phyloP scores from a whole-genome alignment of 1,140 invertebrate species.

The Alviniconcha marisindica region DNA sequence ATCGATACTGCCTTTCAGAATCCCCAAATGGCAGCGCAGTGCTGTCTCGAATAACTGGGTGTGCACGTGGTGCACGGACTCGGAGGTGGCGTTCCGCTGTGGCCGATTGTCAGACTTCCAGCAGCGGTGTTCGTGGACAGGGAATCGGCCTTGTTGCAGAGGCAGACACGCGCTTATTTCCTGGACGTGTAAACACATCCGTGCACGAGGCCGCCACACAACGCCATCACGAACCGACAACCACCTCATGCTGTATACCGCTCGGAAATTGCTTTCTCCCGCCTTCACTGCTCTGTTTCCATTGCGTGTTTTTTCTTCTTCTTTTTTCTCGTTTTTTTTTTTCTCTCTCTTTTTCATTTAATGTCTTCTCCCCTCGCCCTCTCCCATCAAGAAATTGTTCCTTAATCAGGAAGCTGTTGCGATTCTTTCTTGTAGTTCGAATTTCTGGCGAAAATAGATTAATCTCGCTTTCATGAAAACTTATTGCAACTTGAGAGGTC shows the following conservation, averaged over 20 bases:
- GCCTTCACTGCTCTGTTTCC: background rate
- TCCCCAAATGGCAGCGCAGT: too few relatives aligned
- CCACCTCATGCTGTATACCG: background rate
- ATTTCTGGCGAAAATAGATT: too few relatives aligned
- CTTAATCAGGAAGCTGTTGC: too few relatives aligned
- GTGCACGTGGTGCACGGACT: too few relatives aligned
- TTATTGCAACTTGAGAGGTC: too few relatives aligned
- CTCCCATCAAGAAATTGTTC: background rate
- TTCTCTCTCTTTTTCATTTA: background rate
- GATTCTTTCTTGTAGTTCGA: too few relatives aligned
- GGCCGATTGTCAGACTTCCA: too few relatives aligned
- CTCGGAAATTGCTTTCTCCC: constrained; percentile 22
- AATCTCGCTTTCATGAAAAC: too few relatives aligned
- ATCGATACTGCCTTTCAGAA: too few relatives aligned
- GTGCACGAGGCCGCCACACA: background rate
- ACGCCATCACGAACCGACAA: background rate
- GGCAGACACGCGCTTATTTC: background rate
- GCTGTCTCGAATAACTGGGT: too few relatives aligned
- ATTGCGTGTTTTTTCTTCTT: background rate
- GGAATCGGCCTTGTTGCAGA: background rate
- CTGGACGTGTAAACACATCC: background rate
- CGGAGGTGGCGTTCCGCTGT: too few relatives aligned
- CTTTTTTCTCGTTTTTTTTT: background rate
- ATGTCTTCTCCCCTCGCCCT: background rate
- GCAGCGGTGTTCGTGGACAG: background rate